These are phyloP conservation scores for Nycteola revayana DNA, from an alignment of 2,888 invertebrate genomes.

Conservation along the genomic window DNA sequence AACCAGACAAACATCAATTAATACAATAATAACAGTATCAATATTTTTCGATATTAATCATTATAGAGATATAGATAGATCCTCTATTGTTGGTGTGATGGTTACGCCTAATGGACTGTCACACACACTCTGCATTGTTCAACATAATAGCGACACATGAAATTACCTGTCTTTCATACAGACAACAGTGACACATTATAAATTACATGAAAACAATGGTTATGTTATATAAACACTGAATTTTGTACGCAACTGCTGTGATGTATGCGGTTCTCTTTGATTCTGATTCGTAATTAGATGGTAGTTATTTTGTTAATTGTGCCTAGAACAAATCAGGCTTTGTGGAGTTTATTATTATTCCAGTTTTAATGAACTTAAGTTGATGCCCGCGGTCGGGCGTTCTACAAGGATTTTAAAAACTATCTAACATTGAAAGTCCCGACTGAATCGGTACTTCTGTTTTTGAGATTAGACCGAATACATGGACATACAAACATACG, in stretches of 20 bases:
- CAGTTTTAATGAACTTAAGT: no score
- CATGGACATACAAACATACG: no score
- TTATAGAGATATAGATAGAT: constrained; percentile 30
- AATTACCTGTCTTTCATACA: constrained; percentile 67
- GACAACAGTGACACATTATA: constrained; percentile 51
- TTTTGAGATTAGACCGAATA: no score
- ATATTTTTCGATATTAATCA: constrained; percentile 36
- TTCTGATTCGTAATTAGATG: constrained; percentile 21
- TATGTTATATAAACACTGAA: constrained; percentile 28
- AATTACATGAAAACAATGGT: constrained; percentile 48
- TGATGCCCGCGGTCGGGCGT: no score
- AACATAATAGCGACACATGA: constrained; percentile 58
- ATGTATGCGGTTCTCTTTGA: constrained; percentile 30
- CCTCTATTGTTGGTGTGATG: constrained; percentile 49
- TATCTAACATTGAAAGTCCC: no score
- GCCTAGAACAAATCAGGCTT: no score
- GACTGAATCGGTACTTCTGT: no score
- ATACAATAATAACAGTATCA: constrained; percentile 18
- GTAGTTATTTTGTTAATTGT: constrained; percentile 16
- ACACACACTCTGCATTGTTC: constrained; percentile 64
- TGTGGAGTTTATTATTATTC: no score
- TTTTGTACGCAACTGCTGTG: constrained; percentile 26
- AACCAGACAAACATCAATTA: constrained; percentile 22
- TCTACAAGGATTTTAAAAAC: no score
- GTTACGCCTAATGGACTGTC: constrained; percentile 68